Conservation (phyloP, 2,797 vertebrate species). For the Cercopithecus hamlyni region DNA sequence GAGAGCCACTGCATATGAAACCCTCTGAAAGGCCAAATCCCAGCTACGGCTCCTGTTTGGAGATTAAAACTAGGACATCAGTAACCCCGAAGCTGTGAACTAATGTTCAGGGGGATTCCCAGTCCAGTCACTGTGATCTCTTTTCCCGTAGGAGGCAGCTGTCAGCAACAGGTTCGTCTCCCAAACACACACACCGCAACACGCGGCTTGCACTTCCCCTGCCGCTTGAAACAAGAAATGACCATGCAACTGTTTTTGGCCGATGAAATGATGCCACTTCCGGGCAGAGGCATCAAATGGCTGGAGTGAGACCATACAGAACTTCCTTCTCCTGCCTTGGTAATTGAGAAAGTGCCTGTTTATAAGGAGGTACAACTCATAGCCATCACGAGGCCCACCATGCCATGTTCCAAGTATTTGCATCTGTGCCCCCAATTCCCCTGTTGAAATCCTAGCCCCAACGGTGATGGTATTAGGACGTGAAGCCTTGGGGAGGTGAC, state of each 20-base stretch:
- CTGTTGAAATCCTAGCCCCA: neutral
- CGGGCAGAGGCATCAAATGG: no score
- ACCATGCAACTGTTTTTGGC: neutral
- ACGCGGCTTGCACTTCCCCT: accelerated
- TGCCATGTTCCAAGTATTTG: neutral
- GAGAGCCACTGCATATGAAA: neutral
- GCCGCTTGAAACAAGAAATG: neutral
- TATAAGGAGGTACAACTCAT: neutral
- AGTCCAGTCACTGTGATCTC: no score
- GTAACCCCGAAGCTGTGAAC: neutral
- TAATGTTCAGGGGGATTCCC: no score
- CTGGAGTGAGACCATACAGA: neutral
- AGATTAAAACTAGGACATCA: neutral
- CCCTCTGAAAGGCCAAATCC: neutral
- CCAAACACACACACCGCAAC: no score
- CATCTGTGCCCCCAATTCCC: no score
- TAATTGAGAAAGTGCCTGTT: neutral
- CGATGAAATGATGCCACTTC: neutral
- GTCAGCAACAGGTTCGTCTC: neutral
- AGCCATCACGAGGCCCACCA: neutral
- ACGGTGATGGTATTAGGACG: accelerated
- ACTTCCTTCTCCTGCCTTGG: neutral
- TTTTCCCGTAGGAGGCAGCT: no score
- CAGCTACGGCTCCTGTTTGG: neutral
- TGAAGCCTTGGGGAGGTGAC: neutral